These are phyloP conservation scores for Mesochorus sp. DNA, from an alignment of 2,888 invertebrate genomes.

Conservation along the genomic window DNA sequence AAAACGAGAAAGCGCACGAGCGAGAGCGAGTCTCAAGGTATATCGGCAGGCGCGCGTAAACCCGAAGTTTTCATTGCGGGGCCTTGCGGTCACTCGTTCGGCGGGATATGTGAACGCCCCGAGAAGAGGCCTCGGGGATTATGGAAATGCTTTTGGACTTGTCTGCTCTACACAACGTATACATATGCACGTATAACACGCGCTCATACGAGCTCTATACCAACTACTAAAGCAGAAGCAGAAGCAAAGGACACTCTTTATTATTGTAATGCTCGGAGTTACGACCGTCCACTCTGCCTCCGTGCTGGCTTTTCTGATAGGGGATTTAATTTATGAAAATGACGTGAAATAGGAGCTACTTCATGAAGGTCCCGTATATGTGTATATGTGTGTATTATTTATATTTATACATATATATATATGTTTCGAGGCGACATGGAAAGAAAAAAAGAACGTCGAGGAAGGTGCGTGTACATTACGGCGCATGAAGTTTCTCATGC, in stretches of 20 bases:
- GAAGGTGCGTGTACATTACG: slow-evolving; percentile 16
- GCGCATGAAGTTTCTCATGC: background rate
- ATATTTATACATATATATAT: slow-evolving; percentile 17
- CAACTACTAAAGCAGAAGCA: slow-evolving; percentile 16
- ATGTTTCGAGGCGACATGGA: background rate
- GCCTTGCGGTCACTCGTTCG: slow-evolving; percentile 60
- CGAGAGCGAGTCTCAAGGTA: slow-evolving; percentile 29
- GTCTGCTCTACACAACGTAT: slow-evolving; percentile 45
- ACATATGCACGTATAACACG: background rate
- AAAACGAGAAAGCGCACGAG: background rate
- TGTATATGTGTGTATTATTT: background rate
- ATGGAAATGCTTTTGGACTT: slow-evolving; percentile 76
- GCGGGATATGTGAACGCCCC: slow-evolving; percentile 24
- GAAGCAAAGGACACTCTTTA: slow-evolving; percentile 73
- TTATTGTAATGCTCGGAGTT: slow-evolving; percentile 81
- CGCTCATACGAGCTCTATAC: background rate
- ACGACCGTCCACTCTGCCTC: slow-evolving; percentile 72
- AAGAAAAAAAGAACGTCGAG: background rate
- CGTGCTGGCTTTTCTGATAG: slow-evolving; percentile 68
- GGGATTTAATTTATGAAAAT: slow-evolving; percentile 78
- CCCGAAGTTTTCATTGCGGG: slow-evolving; percentile 75
- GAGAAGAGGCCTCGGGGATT: slow-evolving; percentile 73
- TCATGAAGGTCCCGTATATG: slow-evolving; percentile 28
- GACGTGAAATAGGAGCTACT: slow-evolving; percentile 73
- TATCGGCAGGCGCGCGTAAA: slow-evolving; percentile 63